phyloP scores from a whole-genome alignment of 2,113 vertebrate species.

The Taurulus bubalis region DNA sequence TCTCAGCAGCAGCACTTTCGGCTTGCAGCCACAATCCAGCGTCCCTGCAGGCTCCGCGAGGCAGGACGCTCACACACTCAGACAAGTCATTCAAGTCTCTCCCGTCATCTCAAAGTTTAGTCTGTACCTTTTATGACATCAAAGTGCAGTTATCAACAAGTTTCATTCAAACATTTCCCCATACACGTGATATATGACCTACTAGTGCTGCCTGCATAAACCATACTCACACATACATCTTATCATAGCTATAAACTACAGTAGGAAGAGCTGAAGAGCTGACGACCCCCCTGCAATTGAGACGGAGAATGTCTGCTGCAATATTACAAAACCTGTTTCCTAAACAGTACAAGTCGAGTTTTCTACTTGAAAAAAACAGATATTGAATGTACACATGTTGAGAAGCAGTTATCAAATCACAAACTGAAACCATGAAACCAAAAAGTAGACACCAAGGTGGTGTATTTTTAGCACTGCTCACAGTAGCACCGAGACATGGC shows the following conservation, averaged over 20 bases:
- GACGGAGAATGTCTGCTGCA: conserved; percentile 47
- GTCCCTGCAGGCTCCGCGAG: conserved; percentile 36
- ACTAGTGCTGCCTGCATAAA: conserved; percentile 32
- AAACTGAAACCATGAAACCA: conserved; percentile 44
- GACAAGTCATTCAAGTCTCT: conserved; percentile 49
- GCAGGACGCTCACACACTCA: conserved; percentile 38
- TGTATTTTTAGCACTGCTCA: conserved; percentile 62
- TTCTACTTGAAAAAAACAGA: conserved; percentile 48
- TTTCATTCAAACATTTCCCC: conserved; percentile 49
- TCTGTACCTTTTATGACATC: conserved; percentile 39
- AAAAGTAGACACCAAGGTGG: conserved; percentile 36
- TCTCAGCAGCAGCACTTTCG: conserved; percentile 58
- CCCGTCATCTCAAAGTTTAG: conserved; percentile 19
- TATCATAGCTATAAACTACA: conserved; percentile 38
- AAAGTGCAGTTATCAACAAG: conserved; percentile 57
- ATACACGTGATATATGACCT: conserved; percentile 25
- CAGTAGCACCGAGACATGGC: conserved; percentile 75
- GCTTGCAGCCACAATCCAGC: conserved; percentile 36
- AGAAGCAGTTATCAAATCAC: conserved; percentile 58
- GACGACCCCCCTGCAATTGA: conserved; percentile 54
- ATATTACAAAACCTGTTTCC: conserved; percentile 56
- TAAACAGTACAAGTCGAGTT: conserved; percentile 38
- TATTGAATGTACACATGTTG: conserved; percentile 49
- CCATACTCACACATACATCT: conserved; percentile 46
- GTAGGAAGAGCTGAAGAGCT: conserved; percentile 43